Evolutionary conservation across 64 coral and sea anemone genomes (phyloP).

Genomic region (Montipora sp.): DNA sequence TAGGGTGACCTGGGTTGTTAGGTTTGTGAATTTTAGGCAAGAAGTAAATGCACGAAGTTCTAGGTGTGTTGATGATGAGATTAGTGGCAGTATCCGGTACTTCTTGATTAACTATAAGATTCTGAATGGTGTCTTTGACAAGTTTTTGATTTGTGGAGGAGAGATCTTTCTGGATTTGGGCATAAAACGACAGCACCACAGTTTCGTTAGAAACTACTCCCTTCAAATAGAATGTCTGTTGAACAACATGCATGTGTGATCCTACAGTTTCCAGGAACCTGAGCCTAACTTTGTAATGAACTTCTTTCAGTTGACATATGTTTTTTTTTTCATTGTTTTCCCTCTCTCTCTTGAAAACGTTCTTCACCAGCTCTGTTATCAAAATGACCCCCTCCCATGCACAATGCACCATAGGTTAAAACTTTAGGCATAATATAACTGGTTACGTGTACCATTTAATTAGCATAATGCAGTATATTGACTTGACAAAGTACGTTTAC

Average conservation of each 20-base stretch:
- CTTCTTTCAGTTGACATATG: constrained; percentile 3
- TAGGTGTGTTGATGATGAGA: too few species aligned
- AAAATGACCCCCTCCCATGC: constrained; percentile 48
- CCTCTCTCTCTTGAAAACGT: constrained; percentile 45
- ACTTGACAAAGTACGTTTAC: constrained; percentile 38
- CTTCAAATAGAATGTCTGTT: not conserved
- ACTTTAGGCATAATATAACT: not conserved
- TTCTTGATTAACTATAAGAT: too few species aligned
- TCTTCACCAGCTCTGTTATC: constrained; percentile 55
- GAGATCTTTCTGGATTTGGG: too few species aligned
- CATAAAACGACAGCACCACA: too few species aligned
- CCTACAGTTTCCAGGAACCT: constrained; percentile 8
- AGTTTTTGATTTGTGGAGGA: too few species aligned
- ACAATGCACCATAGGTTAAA: constrained; percentile 50
- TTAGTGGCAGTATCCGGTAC: too few species aligned
- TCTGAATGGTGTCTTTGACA: too few species aligned
- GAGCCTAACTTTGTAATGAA: constrained; percentile 32
- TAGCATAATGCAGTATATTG: constrained; percentile 17
- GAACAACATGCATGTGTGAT: constrained; percentile 14
- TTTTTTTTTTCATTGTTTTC: not conserved
- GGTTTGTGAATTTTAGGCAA: too few species aligned
- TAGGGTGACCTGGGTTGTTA: too few species aligned
- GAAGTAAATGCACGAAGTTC: too few species aligned
- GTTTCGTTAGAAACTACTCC: too few species aligned
- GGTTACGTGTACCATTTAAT: constrained; percentile 5